These are phyloP conservation scores for Apamea sordens DNA, from an alignment of 2,888 invertebrate genomes.

Conservation along the genomic window DNA sequence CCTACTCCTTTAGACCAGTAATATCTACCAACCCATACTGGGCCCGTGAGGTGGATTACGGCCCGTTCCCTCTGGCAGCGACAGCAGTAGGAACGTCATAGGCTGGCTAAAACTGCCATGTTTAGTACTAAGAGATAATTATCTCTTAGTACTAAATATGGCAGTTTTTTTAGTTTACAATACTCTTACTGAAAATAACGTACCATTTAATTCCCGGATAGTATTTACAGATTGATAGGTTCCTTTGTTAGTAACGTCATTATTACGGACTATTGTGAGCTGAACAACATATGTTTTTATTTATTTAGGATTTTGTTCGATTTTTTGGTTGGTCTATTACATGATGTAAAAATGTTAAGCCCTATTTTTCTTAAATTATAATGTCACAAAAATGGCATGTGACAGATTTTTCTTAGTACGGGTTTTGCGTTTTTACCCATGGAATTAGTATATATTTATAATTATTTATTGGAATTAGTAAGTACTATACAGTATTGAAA, in stretches of 20 bases:
- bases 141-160: not conserved
- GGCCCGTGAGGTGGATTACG: no score
- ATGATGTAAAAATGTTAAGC: slow-evolving; percentile 30
- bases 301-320: not conserved
- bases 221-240: slow-evolving; percentile 8
- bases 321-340: slow-evolving; percentile 18
- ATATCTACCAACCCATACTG: no score
- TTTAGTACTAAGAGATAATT: no score
- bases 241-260: slow-evolving; percentile 29
- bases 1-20: no score
- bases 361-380: slow-evolving; percentile 38
- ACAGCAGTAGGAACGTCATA: not conserved
- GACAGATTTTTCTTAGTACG: slow-evolving; percentile 6
- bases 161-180: not conserved
- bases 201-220: slow-evolving; percentile 21
- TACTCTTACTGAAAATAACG: not conserved
- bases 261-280: slow-evolving; percentile 16
- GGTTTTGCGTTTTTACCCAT: not conserved
- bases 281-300: slow-evolving; percentile 16
- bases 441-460: not conserved
- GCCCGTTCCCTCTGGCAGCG: not conserved
- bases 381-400: slow-evolving; percentile 27
- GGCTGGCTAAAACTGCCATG: no score
- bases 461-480: not conserved
- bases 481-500: not conserved